Percentiles rank a stretch among this genome's conserved stretches.
These are phyloP conservation scores for Boloria selene DNA, from an alignment of 2,888 invertebrate genomes.

Conservation along the genomic window DNA sequence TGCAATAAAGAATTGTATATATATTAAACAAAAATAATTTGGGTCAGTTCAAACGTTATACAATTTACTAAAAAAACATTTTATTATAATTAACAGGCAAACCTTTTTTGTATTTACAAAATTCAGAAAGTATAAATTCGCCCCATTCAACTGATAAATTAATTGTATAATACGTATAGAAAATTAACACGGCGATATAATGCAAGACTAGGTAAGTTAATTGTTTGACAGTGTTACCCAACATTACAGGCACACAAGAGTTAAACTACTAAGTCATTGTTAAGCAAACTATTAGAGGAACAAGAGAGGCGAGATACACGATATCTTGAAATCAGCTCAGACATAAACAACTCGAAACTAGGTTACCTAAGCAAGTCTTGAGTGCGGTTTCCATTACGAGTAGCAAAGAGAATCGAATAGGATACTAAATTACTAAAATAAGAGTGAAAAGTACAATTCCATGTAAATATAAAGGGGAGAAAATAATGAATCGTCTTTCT, in stretches of 20 bases:
- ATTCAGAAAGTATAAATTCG: no score
- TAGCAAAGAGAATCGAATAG: background rate
- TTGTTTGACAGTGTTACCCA: slow-evolving; percentile 2
- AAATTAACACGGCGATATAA: background rate
- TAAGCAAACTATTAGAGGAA: slow-evolving; percentile 18
- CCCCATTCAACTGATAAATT: no score
- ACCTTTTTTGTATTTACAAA: no score
- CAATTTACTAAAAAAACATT: no score
- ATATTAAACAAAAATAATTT: no score
- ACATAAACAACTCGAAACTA: slow-evolving; percentile 19
- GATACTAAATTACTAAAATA: background rate
- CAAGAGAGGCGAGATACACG: slow-evolving; percentile 11
- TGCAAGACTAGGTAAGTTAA: background rate
- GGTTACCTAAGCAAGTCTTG: slow-evolving; percentile 17
- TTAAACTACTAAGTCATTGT: slow-evolving; percentile 12
- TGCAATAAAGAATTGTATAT: no score
- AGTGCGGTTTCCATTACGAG: background rate
- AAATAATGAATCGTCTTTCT: no score
- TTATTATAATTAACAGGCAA: no score
- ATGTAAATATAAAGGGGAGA: no score
- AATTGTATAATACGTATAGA: no score
- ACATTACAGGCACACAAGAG: slow-evolving; percentile 11
- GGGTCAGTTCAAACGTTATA: no score
- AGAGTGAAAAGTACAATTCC: no score
- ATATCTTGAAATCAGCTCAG: slow-evolving; percentile 18